Conservation (phyloP, 2,888 invertebrate species). For the Heteromyza rotundicornis region DNA sequence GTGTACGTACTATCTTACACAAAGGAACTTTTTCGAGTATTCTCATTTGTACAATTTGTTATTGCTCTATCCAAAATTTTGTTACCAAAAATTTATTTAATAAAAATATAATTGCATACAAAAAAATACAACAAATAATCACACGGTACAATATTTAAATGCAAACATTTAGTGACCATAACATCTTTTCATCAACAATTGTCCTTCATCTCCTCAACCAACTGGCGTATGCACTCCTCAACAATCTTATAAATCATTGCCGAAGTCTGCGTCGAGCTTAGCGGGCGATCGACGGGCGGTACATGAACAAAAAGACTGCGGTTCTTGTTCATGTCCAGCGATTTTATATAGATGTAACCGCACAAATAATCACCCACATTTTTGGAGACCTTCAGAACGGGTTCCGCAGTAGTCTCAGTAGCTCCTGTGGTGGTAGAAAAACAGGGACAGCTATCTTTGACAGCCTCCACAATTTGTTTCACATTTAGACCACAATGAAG, state of each 20-base stretch:
- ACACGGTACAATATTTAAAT: neutral
- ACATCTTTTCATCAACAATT: neutral
- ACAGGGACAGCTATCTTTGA: conserved; percentile 44
- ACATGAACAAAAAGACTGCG: conserved; percentile 79
- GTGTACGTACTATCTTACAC: no score
- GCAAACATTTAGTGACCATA: neutral
- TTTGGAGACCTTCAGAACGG: conserved; percentile 41
- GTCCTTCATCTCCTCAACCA: conserved; percentile 30
- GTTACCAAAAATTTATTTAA: no score
- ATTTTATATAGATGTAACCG: conserved; percentile 78
- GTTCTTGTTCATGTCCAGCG: conserved; percentile 67
- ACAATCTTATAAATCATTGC: conserved; percentile 61
- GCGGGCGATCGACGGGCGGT: conserved; percentile 71
- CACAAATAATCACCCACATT: conserved; percentile 71
- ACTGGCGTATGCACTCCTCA: conserved; percentile 54
- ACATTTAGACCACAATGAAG: conserved; percentile 53
- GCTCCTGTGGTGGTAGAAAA: no score
- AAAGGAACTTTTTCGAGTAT: no score
- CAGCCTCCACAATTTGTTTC: conserved; percentile 62
- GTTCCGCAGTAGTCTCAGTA: conserved; percentile 11
- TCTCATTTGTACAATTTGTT: no score
- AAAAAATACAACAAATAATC: no score
- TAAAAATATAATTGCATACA: conserved; percentile 4
- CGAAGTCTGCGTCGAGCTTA: conserved; percentile 67
- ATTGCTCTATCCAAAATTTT: no score